Conservation (phyloP, 2,797 vertebrate species). For the Brotula barbata region DNA sequence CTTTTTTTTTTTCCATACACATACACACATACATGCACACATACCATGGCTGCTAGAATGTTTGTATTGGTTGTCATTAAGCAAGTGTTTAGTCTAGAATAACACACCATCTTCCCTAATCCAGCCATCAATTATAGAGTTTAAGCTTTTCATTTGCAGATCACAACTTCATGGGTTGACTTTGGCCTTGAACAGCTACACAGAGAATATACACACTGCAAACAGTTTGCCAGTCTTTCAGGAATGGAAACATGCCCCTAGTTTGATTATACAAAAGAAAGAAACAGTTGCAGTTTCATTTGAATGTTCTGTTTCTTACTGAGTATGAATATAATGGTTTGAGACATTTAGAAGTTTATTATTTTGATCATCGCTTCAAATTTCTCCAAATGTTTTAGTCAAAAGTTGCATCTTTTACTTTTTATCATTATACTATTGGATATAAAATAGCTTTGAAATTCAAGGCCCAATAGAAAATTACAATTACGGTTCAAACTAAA, state of each 20-base stretch:
- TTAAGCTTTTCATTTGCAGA: slow-evolving; percentile 44
- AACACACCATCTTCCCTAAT: slow-evolving; percentile 29
- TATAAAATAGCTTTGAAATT: too few species aligned
- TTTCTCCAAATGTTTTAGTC: slow-evolving; percentile 4
- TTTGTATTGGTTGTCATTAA: slow-evolving; percentile 54
- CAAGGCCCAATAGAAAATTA: too few species aligned
- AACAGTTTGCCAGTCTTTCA: background rate
- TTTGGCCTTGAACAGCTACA: slow-evolving; percentile 19
- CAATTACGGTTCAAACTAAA: too few species aligned
- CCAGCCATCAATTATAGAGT: slow-evolving; percentile 27
- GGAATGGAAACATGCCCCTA: too few species aligned
- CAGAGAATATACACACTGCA: background rate
- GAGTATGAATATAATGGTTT: slow-evolving; percentile 3
- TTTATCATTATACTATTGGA: too few species aligned
- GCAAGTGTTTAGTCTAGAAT: slow-evolving; percentile 61
- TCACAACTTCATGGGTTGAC: slow-evolving; percentile 22
- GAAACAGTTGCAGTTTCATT: too few species aligned
- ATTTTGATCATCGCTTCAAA: slow-evolving; percentile 24
- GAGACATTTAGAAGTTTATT: slow-evolving; percentile 4
- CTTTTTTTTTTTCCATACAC: too few species aligned
- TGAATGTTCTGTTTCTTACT: slow-evolving; percentile 14
- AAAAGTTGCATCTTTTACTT: too few species aligned
- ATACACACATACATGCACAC: too few species aligned
- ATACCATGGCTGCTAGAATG: too few species aligned
- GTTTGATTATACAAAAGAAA: too few species aligned